Percentiles rank a stretch among this genome's conserved stretches.
Conservation (phyloP, 2,113 vertebrate species). For the Dasyprocta punctata region DNA sequence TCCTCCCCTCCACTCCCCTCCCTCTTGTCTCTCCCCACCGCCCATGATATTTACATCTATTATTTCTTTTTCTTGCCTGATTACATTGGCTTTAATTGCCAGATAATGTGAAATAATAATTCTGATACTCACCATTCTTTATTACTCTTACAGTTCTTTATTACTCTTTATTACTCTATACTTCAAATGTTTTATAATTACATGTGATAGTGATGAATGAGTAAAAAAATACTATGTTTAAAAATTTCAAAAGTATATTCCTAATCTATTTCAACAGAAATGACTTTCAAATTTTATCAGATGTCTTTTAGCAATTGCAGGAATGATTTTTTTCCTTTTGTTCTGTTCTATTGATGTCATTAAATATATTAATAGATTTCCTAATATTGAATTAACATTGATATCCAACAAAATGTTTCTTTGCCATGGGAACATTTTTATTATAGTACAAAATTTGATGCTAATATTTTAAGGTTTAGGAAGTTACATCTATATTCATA, state of each 20-base stretch:
- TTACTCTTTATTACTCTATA: too few species aligned
- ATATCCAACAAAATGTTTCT: background rate
- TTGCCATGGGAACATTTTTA: background rate
- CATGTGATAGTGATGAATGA: background rate
- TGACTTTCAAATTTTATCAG: slow-evolving; percentile 23
- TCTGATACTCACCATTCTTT: background rate
- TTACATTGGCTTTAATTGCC: background rate
- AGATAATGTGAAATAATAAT: background rate
- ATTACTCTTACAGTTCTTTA: too few species aligned
- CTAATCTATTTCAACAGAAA: background rate
- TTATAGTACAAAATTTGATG: background rate
- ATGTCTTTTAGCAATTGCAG: background rate
- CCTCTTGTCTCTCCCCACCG: background rate
- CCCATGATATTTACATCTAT: background rate
- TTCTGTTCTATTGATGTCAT: background rate
- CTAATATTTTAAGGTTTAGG: slow-evolving; percentile 2
- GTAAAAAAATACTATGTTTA: background rate
- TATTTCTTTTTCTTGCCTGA: slow-evolving; percentile 53
- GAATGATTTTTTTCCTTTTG: slow-evolving; percentile 27
- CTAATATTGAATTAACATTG: slow-evolving; percentile 30
- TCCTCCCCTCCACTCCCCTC: too few species aligned
- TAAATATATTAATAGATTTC: slow-evolving; percentile 34
- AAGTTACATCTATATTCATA: slow-evolving; percentile 3
- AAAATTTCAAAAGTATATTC: background rate
- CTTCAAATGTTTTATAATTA: background rate